Evolutionary conservation across 1,140 invertebrate species (phyloP).

Genomic region (Pentalonia nigronervosa): DNA sequence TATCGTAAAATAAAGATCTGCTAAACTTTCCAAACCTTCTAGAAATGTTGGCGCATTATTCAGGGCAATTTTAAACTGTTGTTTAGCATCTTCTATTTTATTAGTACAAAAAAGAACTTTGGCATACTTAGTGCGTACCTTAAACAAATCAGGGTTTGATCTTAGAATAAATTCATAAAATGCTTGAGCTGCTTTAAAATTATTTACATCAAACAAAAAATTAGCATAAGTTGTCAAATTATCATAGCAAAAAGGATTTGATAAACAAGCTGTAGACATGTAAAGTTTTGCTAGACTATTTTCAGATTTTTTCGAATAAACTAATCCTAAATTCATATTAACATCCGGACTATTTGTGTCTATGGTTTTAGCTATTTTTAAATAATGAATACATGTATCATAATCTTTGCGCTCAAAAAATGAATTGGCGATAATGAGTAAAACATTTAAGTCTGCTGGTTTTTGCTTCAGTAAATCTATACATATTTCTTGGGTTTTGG

Average conservation of each 20-base stretch:
- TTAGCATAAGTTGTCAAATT: neutral
- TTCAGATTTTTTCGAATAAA: neutral
- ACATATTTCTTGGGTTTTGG: no score
- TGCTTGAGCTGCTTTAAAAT: neutral
- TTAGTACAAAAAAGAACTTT: neutral
- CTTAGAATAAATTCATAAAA: neutral
- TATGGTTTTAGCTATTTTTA: no score
- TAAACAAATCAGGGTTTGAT: neutral
- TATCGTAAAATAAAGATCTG: neutral
- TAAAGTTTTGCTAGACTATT: neutral
- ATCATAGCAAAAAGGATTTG: neutral
- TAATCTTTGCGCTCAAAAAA: no score
- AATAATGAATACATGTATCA: no score
- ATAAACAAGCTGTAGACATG: neutral
- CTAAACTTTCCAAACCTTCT: neutral
- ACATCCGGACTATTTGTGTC: neutral
- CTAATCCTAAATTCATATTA: neutral
- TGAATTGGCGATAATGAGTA: no score
- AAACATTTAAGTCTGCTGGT: no score
- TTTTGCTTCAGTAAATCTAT: no score
- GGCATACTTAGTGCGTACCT: neutral
- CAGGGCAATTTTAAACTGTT: neutral
- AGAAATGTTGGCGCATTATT: neutral
- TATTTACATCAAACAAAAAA: neutral
- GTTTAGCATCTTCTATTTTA: neutral